Conservation (phyloP, 1,140 invertebrate genomes). For the Musca vetustissima region DNA sequence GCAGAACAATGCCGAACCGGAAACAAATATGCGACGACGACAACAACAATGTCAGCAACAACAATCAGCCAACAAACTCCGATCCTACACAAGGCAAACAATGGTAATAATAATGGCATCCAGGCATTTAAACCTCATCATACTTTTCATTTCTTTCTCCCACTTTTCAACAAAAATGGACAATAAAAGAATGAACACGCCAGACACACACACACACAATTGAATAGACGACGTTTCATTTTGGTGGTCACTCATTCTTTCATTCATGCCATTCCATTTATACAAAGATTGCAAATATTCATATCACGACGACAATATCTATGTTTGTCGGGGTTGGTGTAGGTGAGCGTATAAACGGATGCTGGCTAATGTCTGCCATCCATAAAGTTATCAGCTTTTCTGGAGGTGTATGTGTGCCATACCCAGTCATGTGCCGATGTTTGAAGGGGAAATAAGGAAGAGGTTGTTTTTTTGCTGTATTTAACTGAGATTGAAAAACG, state of each 20-base stretch:
- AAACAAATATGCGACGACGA: conserved; percentile 33
- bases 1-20: conserved; percentile 20
- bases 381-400: background rate
- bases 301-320: background rate
- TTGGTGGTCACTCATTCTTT: background rate
- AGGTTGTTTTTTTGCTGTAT: too few species aligned
- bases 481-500: too few species aligned
- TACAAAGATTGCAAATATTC: background rate
- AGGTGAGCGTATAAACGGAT: background rate
- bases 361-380: conserved; percentile 4
- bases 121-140: conserved; percentile 18
- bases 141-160: background rate
- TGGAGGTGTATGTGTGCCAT: too few species aligned
- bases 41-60: conserved; percentile 30
- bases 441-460: too few species aligned
- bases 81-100: background rate
- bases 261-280: background rate
- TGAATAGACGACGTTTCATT: background rate
- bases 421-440: too few species aligned
- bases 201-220: background rate
- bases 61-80: conserved; percentile 17
- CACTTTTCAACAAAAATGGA: background rate
- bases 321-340: background rate
- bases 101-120: conserved; percentile 34
- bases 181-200: background rate